Conservation (phyloP, 2,113 vertebrate genomes). For the Anhinga rufa region DNA sequence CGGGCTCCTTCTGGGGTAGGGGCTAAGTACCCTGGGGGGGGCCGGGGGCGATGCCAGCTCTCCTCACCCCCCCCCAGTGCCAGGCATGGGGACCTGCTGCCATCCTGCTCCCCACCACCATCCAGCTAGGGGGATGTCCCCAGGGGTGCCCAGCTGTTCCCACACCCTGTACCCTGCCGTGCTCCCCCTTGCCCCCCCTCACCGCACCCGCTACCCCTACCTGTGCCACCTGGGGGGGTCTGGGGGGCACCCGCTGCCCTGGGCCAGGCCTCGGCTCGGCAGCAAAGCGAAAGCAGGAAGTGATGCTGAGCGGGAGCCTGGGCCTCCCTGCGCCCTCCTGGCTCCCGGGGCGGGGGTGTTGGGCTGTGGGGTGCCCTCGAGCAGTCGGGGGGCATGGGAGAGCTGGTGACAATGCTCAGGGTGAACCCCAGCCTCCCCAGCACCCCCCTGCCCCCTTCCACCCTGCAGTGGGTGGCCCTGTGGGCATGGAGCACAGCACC, state of each 20-base stretch:
- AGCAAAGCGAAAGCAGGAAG: conserved; percentile 57
- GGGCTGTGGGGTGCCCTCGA: neutral
- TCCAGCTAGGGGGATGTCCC: neutral
- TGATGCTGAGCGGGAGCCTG: neutral
- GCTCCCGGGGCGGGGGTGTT: neutral
- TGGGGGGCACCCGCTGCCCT: neutral
- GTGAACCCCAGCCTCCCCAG: neutral
- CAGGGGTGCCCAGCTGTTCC: neutral
- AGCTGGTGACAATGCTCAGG: neutral
- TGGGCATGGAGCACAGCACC: neutral
- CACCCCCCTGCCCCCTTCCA: fast-evolving
- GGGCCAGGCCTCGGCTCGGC: neutral
- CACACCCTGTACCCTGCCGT: neutral
- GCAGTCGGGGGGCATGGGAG: neutral
- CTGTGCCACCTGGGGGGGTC: neutral
- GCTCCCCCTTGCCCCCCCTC: fast-evolving
- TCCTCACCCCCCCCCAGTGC: neutral
- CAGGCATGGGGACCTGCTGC: neutral
- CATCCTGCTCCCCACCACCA: fast-evolving
- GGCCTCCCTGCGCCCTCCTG: neutral
- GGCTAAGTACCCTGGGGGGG: neutral
- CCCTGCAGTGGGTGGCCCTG: neutral
- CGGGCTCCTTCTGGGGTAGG: fast-evolving
- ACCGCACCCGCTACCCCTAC: neutral
- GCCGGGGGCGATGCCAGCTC: neutral